Evolutionary conservation across 1,140 invertebrate species (phyloP).

Genomic region (Chrysomallon squamiferum): DNA sequence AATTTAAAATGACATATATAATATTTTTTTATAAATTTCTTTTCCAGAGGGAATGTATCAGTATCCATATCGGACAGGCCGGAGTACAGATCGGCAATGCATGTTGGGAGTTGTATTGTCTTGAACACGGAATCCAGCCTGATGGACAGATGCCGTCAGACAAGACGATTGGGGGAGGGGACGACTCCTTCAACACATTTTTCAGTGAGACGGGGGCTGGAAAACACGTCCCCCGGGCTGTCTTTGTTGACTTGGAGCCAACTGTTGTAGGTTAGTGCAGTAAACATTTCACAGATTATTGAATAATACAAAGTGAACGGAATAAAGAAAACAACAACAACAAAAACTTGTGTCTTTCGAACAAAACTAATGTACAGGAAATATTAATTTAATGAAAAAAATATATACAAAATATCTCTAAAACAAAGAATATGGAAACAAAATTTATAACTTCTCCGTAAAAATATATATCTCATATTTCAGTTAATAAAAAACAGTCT

Average conservation of each 20-base stretch:
- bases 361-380: not conserved
- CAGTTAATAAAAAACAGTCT: too few species aligned
- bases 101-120: conserved; percentile 14
- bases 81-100: conserved; percentile 76
- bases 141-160: conserved; percentile 14
- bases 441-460: too few species aligned
- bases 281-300: not conserved
- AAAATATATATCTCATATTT: too few species aligned
- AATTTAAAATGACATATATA: too few species aligned
- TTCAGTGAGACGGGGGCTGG: conserved; percentile 84
- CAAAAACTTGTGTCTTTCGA: not conserved
- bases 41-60: conserved; percentile 74
- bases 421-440: too few species aligned
- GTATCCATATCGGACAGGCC: conserved; percentile 85
- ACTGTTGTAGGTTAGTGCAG: conserved; percentile 71
- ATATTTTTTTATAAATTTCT: too few species aligned
- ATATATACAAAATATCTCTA: too few species aligned
- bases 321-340: too few species aligned
- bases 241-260: conserved; percentile 84
- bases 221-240: conserved; percentile 67
- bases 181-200: conserved; percentile 88
- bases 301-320: too few species aligned
- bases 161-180: conserved; percentile 67
- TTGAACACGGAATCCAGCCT: conserved; percentile 14
- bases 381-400: too few species aligned